phyloP scores from a whole-genome alignment of 2,797 vertebrate species.

The Rhinichthys osculus region DNA sequence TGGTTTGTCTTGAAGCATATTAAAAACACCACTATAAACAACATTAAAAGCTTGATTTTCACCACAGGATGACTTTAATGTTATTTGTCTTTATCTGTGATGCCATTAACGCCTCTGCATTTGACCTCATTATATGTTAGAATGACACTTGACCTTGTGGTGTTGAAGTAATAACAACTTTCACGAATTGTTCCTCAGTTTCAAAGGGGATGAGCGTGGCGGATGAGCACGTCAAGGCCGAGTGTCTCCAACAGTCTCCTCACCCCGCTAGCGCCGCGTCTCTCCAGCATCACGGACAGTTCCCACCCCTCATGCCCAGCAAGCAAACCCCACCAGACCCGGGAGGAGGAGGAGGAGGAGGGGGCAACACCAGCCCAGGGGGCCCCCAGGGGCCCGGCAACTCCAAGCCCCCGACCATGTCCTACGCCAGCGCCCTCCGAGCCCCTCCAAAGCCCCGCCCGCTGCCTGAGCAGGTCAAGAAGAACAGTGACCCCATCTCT shows the following conservation, averaged over 20 bases:
- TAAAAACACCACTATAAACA: too few species aligned
- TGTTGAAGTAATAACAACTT: not conserved
- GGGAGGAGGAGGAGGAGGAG: constrained; percentile 64
- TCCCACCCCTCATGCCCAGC: constrained; percentile 95
- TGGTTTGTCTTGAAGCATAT: too few species aligned
- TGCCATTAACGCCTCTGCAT: not conserved
- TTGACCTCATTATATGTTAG: not conserved
- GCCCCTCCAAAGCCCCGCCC: constrained; percentile 95
- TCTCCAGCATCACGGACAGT: constrained; percentile 97
- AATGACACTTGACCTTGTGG: not conserved
- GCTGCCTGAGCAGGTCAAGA: constrained; percentile 94
- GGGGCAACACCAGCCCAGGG: constrained; percentile 71
- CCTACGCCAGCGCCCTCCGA: constrained; percentile 95
- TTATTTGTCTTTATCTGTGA: not conserved
- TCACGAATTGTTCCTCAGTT: constrained; percentile 51
- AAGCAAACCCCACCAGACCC: constrained; percentile 89
- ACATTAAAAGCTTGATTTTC: too few species aligned
- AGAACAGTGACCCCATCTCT: constrained; percentile 97
- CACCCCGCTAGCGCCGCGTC: constrained; percentile 83
- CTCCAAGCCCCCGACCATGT: constrained; percentile 94
- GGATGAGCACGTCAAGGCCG: constrained; percentile 89
- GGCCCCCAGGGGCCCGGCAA: constrained; percentile 75
- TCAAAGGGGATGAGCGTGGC: constrained; percentile 85
- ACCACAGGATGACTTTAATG: too few species aligned
- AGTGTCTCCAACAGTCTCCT: constrained; percentile 70